Base-by-base conservation (phyloP, 2,888 invertebrate genomes). In the Hecatera dysodea region DNA sequence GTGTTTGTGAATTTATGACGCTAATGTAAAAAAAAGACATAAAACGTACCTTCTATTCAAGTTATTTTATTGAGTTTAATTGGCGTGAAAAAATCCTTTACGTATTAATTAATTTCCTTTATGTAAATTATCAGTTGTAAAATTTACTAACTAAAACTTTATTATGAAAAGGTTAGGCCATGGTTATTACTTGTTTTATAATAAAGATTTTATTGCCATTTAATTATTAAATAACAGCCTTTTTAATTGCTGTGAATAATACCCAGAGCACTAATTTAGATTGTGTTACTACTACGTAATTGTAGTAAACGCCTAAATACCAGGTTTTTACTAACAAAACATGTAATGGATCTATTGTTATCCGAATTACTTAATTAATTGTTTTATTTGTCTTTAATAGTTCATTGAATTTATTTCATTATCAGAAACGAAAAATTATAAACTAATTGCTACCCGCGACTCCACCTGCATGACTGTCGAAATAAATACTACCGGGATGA, bases 1-100 rank as follows among this genome's bases (percentile, higher is more conserved):
- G 68, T 75, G 50, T 74, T 5, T 12, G 44, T 36, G 17, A 42
- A 27, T 55, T 61, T 24, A 67, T 60, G 36, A 61, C 42, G 36
- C n/a, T 44, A 68, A 56, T 29, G 46, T 53, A n/a, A n/a, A n/a
- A n/a, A n/a, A n/a, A n/a, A n/a, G n/a, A n/a, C n/a, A n/a, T 12
- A 44, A 75, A 36, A 50, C 4, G 6, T 22, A 7, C 33, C 17
- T 44, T 5, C 8, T 44, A n/a, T n/a, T n/a, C n/a, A 42, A 63
- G 48, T 42, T 39, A 53, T 29, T n/a, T 36, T 53, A 63, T 72
- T 33, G 2, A 53, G 22, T 39, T 61, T 29, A 22, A 33, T 24
- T 7, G 11, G 27, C 42, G 5, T 44, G 6, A 27, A 2, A 61
- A 53, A 61, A 12, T 24, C 36, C 4, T 22, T 50, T 29, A 1